phyloP scores from a whole-genome alignment of 37 sponge, comb jelly and placozoan species.

The Hexactinellida sp. region DNA sequence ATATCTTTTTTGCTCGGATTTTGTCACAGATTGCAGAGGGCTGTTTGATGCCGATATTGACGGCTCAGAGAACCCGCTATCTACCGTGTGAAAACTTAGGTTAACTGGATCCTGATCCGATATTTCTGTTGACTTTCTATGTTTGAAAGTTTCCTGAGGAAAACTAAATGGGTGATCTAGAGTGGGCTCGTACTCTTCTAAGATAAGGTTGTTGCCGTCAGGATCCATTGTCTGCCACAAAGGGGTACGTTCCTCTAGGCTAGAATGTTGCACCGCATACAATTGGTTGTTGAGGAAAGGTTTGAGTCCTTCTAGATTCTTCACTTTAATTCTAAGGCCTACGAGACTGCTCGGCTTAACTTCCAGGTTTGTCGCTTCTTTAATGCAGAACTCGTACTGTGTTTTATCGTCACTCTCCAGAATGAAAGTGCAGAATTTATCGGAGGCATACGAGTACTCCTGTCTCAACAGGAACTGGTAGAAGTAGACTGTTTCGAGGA shows the following conservation, averaged over 20 bases:
- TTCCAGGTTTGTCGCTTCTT: not conserved
- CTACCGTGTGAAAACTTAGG: not conserved
- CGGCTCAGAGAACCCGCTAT: not conserved
- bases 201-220: slow-evolving; percentile 3
- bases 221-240: slow-evolving; percentile 13
- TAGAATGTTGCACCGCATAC: not conserved
- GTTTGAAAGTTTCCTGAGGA: not conserved
- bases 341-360: not conserved
- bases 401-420: not conserved
- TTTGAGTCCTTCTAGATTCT: slow-evolving; percentile 5
- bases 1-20: not conserved
- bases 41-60: not conserved
- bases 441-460: not conserved
- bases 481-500: not conserved
- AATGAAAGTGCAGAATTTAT: slow-evolving; percentile 6
- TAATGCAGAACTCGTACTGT: not conserved
- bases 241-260: not conserved
- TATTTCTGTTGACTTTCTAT: not conserved
- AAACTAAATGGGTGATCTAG: slow-evolving; percentile 1
- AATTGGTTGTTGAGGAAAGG: not conserved
- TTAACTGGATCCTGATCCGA: not conserved
- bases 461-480: not conserved
- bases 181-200: not conserved
- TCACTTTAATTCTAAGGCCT: not conserved
- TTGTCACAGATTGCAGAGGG: not conserved